Evolutionary conservation across 2,888 invertebrate genomes (phyloP).

Genomic region (Dicroscelio sp.): DNA sequence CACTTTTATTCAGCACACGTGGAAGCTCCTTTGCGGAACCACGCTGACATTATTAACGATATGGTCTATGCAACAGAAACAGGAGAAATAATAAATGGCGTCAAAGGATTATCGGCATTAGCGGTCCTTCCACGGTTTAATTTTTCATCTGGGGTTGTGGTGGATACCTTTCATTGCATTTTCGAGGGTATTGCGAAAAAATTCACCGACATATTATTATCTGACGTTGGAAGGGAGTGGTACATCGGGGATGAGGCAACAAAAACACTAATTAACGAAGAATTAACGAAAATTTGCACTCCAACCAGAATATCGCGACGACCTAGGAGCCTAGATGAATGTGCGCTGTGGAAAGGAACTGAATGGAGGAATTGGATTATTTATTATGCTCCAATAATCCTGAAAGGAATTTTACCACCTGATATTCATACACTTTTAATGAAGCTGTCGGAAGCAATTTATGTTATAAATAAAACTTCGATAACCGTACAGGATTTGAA

Average conservation of each 20-base stretch:
- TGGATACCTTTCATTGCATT: constrained; percentile 10
- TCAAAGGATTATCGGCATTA: constrained; percentile 8
- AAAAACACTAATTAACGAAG: neutral
- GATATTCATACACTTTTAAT: neutral
- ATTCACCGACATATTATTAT: neutral
- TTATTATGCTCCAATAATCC: constrained; percentile 33
- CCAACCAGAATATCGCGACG: constrained; percentile 8
- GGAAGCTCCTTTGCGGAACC: neutral
- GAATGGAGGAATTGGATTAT: constrained; percentile 65
- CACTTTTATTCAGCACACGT: neutral
- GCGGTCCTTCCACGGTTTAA: neutral
- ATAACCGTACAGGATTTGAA: constrained; percentile 32
- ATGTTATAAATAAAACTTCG: constrained; percentile 37
- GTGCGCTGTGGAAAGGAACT: constrained; percentile 47
- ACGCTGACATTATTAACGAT: neutral
- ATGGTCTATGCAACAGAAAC: neutral
- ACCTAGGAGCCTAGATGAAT: neutral
- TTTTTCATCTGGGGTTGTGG: constrained; percentile 3
- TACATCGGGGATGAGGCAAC: neutral
- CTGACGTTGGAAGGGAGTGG: neutral
- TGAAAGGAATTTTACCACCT: neutral
- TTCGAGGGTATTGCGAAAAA: constrained; percentile 11
- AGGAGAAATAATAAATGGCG: neutral
- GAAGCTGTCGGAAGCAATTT: constrained; percentile 18
- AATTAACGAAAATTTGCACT: neutral